A percentile compares a stretch with the other conserved stretches of the same genome.
Conservation (phyloP, 2,888 invertebrate species). For the Chrysopilus asiliformis region DNA sequence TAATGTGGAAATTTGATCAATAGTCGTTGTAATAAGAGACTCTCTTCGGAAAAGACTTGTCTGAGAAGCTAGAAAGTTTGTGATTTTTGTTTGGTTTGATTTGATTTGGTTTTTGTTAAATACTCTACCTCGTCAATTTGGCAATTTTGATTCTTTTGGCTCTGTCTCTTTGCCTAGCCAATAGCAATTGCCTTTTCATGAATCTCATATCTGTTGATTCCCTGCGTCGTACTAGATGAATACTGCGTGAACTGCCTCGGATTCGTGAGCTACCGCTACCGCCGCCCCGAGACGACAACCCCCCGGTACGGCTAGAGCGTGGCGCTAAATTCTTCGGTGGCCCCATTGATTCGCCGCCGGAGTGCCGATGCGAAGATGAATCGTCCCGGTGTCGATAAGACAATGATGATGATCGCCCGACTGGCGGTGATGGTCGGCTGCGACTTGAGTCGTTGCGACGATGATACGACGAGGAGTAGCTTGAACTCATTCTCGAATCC, state of each 20-base stretch:
- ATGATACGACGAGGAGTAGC: constrained; percentile 32
- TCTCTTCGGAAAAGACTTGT: no score
- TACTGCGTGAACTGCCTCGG: constrained; percentile 20
- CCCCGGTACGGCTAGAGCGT: constrained; percentile 25
- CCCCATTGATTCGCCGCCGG: constrained; percentile 24
- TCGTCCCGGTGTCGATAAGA: constrained; percentile 18
- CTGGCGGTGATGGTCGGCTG: constrained; percentile 25
- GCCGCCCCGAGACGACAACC: constrained; percentile 28
- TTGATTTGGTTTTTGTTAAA: constrained; percentile 13
- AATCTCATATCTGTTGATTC: constrained; percentile 30
- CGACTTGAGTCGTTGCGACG: constrained; percentile 27
- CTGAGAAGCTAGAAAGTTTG: neutral
- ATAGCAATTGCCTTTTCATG: constrained; percentile 32
- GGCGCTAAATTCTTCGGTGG: constrained; percentile 31
- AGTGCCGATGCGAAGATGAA: constrained; percentile 11
- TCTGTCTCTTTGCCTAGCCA: constrained; percentile 34
- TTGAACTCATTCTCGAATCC: constrained; percentile 21
- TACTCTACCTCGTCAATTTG: constrained; percentile 34
- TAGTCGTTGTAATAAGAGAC: no score
- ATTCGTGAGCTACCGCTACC: constrained; percentile 16
- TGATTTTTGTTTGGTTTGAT: constrained; percentile 10
- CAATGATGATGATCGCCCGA: constrained; percentile 20
- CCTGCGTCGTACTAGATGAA: constrained; percentile 25
- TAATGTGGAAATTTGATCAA: no score
- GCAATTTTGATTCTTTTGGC: constrained; percentile 33